These are phyloP conservation scores for Denticeps clupeoides DNA, from an alignment of 2,797 vertebrate species.

Conservation along the genomic window DNA sequence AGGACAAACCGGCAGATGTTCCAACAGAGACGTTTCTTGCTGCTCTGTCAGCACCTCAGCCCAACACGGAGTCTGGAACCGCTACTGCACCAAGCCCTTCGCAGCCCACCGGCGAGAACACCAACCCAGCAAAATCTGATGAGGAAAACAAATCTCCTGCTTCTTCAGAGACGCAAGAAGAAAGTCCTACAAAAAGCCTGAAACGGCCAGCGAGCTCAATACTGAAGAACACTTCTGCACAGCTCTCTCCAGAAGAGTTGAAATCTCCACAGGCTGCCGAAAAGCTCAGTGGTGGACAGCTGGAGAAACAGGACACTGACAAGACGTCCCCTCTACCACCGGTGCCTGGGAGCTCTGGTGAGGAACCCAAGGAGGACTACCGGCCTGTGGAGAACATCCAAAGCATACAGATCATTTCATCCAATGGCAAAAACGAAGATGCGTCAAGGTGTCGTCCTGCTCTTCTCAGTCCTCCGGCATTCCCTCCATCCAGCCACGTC, in stretches of 20 bases:
- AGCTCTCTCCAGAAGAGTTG: conserved; percentile 28
- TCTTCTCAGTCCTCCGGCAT: conserved; percentile 40
- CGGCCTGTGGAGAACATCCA: conserved; percentile 52
- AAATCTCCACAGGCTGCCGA: conserved; percentile 29
- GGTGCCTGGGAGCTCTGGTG: conserved; percentile 43
- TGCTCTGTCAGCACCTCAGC: conserved; percentile 54
- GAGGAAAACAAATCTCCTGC: conserved; percentile 29
- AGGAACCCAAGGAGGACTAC: conserved; percentile 44
- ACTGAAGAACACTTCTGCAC: conserved; percentile 56
- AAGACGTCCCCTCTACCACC: conserved; percentile 42
- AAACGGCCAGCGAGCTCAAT: conserved; percentile 72
- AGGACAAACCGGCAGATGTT: conserved; percentile 88
- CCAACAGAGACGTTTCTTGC: conserved; percentile 86
- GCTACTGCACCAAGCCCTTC: conserved; percentile 9
- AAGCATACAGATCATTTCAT: conserved; percentile 58
- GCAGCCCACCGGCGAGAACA: no score
- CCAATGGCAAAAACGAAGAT: conserved; percentile 57
- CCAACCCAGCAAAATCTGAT: no score
- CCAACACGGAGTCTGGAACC: conserved; percentile 42
- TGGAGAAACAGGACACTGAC: conserved; percentile 14
- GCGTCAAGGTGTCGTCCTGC: conserved; percentile 47
- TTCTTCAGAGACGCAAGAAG: conserved; percentile 20
- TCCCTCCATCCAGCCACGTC: conserved; percentile 49
- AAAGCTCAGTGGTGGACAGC: conserved; percentile 29
- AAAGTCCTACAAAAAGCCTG: conserved; percentile 59